Percentiles rank a stretch among this genome's conserved stretches.
Evolutionary conservation across 2,888 invertebrate species (phyloP).

Genomic region (Lasioglossum vierecki): DNA sequence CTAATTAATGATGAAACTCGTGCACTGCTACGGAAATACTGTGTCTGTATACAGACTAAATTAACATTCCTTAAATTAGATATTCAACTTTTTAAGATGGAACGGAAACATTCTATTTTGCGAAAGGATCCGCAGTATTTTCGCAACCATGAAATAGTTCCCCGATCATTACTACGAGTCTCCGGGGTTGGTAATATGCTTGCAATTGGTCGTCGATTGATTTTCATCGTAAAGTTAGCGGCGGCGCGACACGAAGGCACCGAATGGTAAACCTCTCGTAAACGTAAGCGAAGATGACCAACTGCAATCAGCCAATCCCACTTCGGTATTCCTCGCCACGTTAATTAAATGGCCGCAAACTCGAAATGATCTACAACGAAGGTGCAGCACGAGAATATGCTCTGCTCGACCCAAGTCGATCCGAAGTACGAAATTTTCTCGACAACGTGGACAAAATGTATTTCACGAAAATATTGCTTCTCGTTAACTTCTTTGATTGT

Average conservation of each 20-base stretch:
- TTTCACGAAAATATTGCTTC: neutral
- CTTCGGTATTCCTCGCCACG: slow-evolving; percentile 68
- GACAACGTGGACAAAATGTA: neutral
- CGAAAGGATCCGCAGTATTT: too few relatives aligned
- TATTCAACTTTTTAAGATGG: too few relatives aligned
- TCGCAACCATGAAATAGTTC: neutral
- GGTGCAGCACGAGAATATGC: neutral
- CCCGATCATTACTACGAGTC: neutral
- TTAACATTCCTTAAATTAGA: neutral
- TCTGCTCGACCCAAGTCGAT: neutral
- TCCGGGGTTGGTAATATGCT: neutral
- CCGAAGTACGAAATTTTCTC: neutral
- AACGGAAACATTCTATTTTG: too few relatives aligned
- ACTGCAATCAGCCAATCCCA: slow-evolving; percentile 67
- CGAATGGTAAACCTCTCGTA: slow-evolving; percentile 58
- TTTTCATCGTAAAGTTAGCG: slow-evolving; percentile 5
- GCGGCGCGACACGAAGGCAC: slow-evolving; percentile 50
- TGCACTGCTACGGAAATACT: slow-evolving; percentile 6
- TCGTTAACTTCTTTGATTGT: neutral
- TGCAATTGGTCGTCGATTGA: slow-evolving; percentile 23
- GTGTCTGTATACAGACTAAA: neutral
- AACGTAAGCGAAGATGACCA: slow-evolving; percentile 37
- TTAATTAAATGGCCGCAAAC: slow-evolving; percentile 74
- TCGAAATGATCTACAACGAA: slow-evolving; percentile 4
- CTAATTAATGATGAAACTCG: slow-evolving; percentile 12